Evolutionary conservation across 2,888 invertebrate genomes (phyloP), one percentile per base, ranked within the genome.

Genomic region (Cephus runcator): DNA sequence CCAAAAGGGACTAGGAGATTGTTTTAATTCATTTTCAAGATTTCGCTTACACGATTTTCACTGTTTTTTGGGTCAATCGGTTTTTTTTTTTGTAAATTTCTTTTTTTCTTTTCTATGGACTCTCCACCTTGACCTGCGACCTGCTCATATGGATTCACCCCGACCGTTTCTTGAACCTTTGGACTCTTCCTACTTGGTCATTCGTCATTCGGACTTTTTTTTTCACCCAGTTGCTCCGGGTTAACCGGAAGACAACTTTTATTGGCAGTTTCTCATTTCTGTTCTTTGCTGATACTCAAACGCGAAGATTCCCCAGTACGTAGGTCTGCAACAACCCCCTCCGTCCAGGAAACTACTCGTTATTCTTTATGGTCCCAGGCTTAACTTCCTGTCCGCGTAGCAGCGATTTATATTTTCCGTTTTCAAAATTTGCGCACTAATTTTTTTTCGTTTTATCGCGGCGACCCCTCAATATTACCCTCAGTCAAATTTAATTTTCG

Each of bases 181-280:
- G 33, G 77, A 76, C 79, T 79, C 78, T 81, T 82, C 76, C 82
- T 74, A 77, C 69, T 76, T 77, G 34, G 75, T 73, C 76, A 79
- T 82, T 74, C 77, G 40, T 81, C 81, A 82, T 81, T 79, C 81
- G 77, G 76, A 34, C 77, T 79, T 74, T 68, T 73, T 23, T 33
- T 6, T 34, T 9, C 76, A 15, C 56, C 40, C 71, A 31, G 69
- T 69, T 11, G 12, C 75, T 79, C 77, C 79, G 78, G 76, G 1
- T 6, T 4, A 40, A 15, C 75, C 80, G 80, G 79, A 82, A 82
- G 80, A 80, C 80, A 79, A 81, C 82, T 81, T 83, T 85, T 84
- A 83, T 84, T 83, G 82, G 82, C 82, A 80, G 82, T 83, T 81
- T 83, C 82, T 85, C 83, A 82, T 79, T 78, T 77, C 80, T 78